These are phyloP conservation scores for Toxostoma redivivum DNA, from an alignment of 2,113 vertebrate genomes.

Conservation along the genomic window DNA sequence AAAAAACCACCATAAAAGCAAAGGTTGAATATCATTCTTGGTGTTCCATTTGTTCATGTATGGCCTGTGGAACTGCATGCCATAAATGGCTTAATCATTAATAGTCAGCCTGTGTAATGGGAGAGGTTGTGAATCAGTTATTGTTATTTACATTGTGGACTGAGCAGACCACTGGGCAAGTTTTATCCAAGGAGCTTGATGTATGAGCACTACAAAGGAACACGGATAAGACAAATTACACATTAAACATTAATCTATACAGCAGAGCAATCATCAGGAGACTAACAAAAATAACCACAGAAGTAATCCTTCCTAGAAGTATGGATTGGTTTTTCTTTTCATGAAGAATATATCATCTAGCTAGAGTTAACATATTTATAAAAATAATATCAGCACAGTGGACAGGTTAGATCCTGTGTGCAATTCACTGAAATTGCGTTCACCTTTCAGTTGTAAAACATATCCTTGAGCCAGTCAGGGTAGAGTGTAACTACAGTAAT, in stretches of 20 bases:
- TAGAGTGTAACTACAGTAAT: background rate
- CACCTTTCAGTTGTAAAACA: background rate
- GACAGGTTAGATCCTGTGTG: background rate
- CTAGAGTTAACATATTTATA: background rate
- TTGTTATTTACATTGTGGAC: background rate
- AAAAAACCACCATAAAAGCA: background rate
- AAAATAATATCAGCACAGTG: background rate
- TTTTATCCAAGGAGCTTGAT: background rate
- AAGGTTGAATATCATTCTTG: background rate
- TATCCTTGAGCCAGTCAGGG: background rate
- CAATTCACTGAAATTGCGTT: background rate
- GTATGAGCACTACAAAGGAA: slow-evolving; percentile 25
- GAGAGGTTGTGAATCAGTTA: background rate
- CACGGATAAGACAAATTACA: background rate
- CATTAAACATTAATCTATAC: slow-evolving; percentile 21
- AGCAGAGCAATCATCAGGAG: background rate
- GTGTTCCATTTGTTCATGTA: background rate
- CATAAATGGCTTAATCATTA: slow-evolving; percentile 41
- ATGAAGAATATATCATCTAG: background rate
- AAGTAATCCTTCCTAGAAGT: background rate
- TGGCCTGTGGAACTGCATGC: background rate
- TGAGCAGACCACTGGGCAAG: background rate
- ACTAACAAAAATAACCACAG: background rate
- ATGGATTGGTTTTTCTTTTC: background rate
- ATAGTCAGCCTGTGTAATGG: background rate